Evolutionary conservation across 2,113 vertebrate species (phyloP).

Genomic region (Arvicanthis niloticus): DNA sequence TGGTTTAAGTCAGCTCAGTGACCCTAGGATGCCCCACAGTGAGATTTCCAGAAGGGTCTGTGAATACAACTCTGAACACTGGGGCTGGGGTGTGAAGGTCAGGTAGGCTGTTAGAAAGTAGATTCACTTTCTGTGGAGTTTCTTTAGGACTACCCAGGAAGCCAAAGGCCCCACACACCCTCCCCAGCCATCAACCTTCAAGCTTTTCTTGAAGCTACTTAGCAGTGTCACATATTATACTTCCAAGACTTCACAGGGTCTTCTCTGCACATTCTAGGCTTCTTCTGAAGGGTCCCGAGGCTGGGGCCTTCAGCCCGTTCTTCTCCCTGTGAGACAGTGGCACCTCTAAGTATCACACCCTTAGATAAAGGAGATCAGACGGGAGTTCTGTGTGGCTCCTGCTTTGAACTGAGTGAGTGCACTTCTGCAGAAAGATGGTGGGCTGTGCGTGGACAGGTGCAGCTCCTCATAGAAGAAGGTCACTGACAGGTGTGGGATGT

Average conservation of each 20-base stretch:
- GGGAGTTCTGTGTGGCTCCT: accelerated
- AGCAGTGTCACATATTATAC: neutral
- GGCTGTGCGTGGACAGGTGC: too few species aligned
- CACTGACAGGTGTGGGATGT: accelerated
- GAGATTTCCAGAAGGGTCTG: neutral
- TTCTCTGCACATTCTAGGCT: accelerated
- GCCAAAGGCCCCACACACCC: accelerated
- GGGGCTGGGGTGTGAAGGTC: accelerated
- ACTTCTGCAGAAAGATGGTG: too few species aligned
- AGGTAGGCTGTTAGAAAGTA: accelerated
- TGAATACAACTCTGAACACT: accelerated
- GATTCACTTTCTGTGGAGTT: neutral
- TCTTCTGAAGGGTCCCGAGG: accelerated
- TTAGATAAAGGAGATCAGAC: neutral
- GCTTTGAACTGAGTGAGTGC: accelerated
- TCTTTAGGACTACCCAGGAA: accelerated
- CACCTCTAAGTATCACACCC: neutral
- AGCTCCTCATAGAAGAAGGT: accelerated
- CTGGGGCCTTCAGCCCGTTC: too few species aligned
- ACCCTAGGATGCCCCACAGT: accelerated
- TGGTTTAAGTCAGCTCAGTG: neutral
- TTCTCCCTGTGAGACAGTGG: accelerated
- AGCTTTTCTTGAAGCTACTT: accelerated
- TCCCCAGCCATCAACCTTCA: accelerated
- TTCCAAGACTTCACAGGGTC: accelerated